A percentile compares a stretch with the other conserved stretches of the same genome.
These are phyloP conservation scores for Rhopalosiphum maidis DNA, from an alignment of 1,140 invertebrate species.

Conservation along the genomic window DNA sequence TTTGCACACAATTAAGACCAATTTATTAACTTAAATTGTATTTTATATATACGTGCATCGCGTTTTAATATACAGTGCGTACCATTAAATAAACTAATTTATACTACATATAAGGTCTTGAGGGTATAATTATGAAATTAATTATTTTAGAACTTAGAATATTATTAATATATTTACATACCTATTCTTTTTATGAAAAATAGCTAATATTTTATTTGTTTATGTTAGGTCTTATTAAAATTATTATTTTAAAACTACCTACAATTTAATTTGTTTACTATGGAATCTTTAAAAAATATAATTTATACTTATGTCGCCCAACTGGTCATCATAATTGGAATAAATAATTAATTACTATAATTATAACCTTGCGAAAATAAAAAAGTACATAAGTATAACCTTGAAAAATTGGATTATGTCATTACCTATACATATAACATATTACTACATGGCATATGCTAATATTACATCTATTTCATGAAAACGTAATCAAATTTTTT, in stretches of 20 bases:
- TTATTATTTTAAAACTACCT: slow-evolving; percentile 3
- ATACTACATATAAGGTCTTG: neutral
- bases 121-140: neutral
- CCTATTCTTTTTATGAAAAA: too few relatives aligned
- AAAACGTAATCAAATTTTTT: neutral
- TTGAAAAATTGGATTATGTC: slow-evolving; percentile 11
- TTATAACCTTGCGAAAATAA: slow-evolving; percentile 18
- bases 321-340: neutral
- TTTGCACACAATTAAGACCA: neutral
- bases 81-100: neutral
- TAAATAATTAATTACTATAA: neutral
- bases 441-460: too few relatives aligned
- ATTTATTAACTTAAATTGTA: neutral
- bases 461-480: neutral
- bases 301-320: neutral
- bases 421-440: neutral
- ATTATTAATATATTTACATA: too few relatives aligned
- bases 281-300: neutral
- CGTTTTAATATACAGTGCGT: neutral
- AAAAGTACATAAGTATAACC: neutral
- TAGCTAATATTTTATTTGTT: neutral
- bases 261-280: neutral
- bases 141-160: neutral
- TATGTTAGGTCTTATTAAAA: neutral
- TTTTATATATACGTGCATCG: neutral